phyloP scores from a whole-genome alignment of 2,888 invertebrate genomes.

The Ophion ventricosus region DNA sequence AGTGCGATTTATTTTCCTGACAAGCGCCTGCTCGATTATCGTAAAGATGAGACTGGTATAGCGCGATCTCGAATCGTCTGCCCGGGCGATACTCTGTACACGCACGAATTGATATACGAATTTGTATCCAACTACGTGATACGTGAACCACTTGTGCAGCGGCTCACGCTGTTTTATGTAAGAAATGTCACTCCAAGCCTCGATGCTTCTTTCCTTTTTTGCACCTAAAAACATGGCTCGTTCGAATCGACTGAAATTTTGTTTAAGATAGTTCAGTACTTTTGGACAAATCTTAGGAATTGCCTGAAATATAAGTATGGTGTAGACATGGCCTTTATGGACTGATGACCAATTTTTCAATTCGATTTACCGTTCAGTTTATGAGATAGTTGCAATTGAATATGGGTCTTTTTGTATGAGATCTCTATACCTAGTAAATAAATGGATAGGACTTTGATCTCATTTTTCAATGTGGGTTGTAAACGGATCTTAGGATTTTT shows the following conservation, averaged over 20 bases:
- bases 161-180: not conserved
- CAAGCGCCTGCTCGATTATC: conserved; percentile 61
- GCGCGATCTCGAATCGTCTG: conserved; percentile 53
- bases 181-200: not conserved
- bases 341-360: too few species aligned
- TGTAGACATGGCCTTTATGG: too few species aligned
- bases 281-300: too few species aligned
- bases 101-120: not conserved
- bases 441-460: too few species aligned
- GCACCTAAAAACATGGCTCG: not conserved
- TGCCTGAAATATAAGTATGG: too few species aligned
- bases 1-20: conserved; percentile 44
- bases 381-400: too few species aligned
- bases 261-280: too few species aligned
- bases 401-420: too few species aligned
- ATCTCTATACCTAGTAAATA: too few species aligned
- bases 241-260: not conserved
- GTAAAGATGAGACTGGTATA: conserved; percentile 64
- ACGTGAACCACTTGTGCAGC: not conserved
- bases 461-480: too few species aligned
- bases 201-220: not conserved
- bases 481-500: too few species aligned
- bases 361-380: too few species aligned
- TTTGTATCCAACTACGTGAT: not conserved
- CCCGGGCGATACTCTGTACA: conserved; percentile 34